Conservation (phyloP, 2,113 vertebrate species). For the Dendropsophus ebraccatus region DNA sequence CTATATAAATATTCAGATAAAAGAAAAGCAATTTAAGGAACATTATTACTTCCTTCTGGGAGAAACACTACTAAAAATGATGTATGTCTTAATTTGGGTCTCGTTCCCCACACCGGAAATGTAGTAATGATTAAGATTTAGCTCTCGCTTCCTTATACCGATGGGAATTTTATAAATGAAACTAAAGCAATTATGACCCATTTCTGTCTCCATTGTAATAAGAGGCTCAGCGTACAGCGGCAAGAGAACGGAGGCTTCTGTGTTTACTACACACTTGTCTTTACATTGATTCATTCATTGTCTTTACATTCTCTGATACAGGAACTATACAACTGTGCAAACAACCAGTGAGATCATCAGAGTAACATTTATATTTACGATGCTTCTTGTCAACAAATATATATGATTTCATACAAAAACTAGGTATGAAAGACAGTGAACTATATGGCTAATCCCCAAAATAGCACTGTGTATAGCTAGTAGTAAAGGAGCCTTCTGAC, state of each 20-base stretch:
- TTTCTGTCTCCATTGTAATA: neutral
- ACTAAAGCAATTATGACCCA: neutral
- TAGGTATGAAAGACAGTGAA: too few species aligned
- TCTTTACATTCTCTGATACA: too few species aligned
- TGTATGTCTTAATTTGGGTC: neutral
- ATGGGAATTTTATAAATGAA: slow-evolving; percentile 8
- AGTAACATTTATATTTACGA: too few species aligned
- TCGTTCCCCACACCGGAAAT: neutral
- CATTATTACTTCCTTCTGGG: neutral
- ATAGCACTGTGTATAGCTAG: too few species aligned
- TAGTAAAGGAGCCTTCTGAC: too few species aligned
- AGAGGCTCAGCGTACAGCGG: neutral
- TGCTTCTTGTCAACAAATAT: too few species aligned
- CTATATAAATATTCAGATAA: neutral
- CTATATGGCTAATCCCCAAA: too few species aligned
- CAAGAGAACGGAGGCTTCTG: neutral
- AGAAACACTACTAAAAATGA: neutral
- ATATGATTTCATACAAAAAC: too few species aligned
- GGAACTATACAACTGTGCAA: neutral
- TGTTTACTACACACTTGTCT: neutral
- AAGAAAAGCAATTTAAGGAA: neutral
- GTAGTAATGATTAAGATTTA: slow-evolving; percentile 2
- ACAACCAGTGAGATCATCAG: too few species aligned
- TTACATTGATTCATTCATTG: too few species aligned
- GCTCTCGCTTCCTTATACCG: neutral